Percentiles rank a stretch among this genome's conserved stretches.
These are phyloP conservation scores for Oscarella lobularis DNA, from an alignment of 37 sponge, comb jelly and placozoan species.

Conservation along the genomic window DNA sequence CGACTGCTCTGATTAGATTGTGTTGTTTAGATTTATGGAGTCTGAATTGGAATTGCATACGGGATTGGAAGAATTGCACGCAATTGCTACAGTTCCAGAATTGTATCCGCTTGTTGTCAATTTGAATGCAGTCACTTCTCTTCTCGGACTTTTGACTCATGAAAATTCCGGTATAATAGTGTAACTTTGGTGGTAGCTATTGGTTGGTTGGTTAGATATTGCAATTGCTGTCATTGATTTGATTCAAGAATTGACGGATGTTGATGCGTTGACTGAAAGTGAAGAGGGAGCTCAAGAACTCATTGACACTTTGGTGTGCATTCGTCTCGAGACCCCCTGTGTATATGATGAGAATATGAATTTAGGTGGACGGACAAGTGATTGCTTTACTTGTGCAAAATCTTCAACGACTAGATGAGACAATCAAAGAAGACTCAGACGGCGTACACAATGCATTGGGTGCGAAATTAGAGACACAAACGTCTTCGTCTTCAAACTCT, in stretches of 20 bases:
- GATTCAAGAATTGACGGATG: constrained; percentile 89
- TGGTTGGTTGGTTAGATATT: constrained; percentile 37
- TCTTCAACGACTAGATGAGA: constrained; percentile 80
- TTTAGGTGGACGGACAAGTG: constrained; percentile 45
- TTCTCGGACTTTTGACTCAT: constrained; percentile 70
- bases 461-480: not conserved
- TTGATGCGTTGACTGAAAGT: constrained; percentile 56
- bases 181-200: not conserved
- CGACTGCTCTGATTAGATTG: not conserved
- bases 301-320: constrained; percentile 42
- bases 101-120: constrained; percentile 64
- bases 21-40: constrained; percentile 63
- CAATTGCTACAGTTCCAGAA: constrained; percentile 74
- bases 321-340: too few relatives aligned
- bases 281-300: constrained; percentile 68
- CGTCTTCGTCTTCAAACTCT: not conserved
- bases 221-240: constrained; percentile 72
- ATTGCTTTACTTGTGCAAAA: constrained; percentile 73
- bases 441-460: constrained; percentile 90
- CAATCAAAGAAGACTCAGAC: constrained; percentile 71
- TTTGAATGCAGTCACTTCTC: constrained; percentile 37
- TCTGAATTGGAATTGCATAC: constrained; percentile 89
- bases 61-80: constrained; percentile 78
- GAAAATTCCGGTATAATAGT: constrained; percentile 48
- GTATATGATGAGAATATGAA: too few relatives aligned